A percentile compares a stretch with the other conserved stretches of the same genome.
Conservation (phyloP, 2,113 vertebrate species). For the Poeciliopsis turrubarensis region DNA sequence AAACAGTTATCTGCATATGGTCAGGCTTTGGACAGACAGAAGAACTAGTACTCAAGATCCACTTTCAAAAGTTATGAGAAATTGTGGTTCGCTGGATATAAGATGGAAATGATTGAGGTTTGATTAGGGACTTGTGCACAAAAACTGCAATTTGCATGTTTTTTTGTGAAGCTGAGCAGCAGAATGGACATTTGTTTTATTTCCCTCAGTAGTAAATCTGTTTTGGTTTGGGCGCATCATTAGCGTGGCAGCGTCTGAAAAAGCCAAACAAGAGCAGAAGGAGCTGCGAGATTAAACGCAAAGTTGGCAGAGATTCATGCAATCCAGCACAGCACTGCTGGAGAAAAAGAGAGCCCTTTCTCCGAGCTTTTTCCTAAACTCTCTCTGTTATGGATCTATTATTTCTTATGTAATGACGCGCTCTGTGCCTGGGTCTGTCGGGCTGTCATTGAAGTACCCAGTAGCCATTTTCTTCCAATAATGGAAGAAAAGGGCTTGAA, state of each 20-base stretch:
- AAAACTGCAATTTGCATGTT: background rate
- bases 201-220: conserved; percentile 22
- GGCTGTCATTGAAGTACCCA: conserved; percentile 28
- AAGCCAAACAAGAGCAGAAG: conserved; percentile 17
- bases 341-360: conserved; percentile 35
- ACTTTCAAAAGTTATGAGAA: background rate
- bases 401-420: conserved; percentile 56
- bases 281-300: conserved; percentile 52
- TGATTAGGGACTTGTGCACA: background rate
- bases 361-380: conserved; percentile 47
- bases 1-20: background rate
- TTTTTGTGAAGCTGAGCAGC: background rate
- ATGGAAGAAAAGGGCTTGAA: conserved; percentile 16
- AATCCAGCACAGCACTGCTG: conserved; percentile 43
- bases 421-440: conserved; percentile 18
- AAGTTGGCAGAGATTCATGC: conserved; percentile 56
- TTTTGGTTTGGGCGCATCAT: background rate
- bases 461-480: background rate
- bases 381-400: conserved; percentile 42
- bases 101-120: background rate
- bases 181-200: conserved; percentile 3
- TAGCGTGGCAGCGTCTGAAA: conserved; percentile 34
- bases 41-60: background rate
- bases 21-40: background rate
- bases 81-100: background rate